phyloP scores from a whole-genome alignment of 2,888 invertebrate species.

The Caradrina clavipalpis region DNA sequence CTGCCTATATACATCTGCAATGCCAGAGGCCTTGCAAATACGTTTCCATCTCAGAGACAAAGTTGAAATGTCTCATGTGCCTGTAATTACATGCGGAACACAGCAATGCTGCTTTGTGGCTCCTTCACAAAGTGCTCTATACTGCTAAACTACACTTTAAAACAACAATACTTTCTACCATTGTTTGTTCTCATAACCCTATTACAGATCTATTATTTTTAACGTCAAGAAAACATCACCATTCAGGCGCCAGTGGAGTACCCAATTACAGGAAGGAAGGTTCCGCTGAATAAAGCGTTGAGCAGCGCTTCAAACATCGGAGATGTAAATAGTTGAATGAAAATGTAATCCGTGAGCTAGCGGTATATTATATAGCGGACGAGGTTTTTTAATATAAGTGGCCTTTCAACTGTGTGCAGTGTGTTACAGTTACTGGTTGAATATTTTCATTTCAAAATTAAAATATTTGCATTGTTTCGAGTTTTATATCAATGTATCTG shows the following conservation, averaged over 20 bases:
- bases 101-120: too few species aligned
- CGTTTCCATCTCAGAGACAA: too few species aligned
- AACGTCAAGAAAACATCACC: constrained; percentile 25
- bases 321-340: constrained; percentile 41
- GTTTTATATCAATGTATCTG: too few species aligned
- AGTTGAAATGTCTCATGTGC: too few species aligned
- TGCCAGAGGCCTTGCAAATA: too few species aligned
- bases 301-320: constrained; percentile 21
- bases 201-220: constrained; percentile 6
- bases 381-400: constrained; percentile 15
- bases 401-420: background rate
- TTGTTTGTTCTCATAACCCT: background rate
- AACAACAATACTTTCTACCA: background rate
- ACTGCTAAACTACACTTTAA: too few species aligned
- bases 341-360: constrained; percentile 29
- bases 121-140: too few species aligned
- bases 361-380: constrained; percentile 16
- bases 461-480: too few species aligned
- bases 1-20: too few species aligned
- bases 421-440: constrained; percentile 8
- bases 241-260: constrained; percentile 21
- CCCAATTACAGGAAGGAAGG: constrained; percentile 35
- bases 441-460: background rate
- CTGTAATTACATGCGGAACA: too few species aligned
- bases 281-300: constrained; percentile 35